phyloP scores from a whole-genome alignment of 1,140 invertebrate species.

The Meloidogyne chitwoodi region DNA sequence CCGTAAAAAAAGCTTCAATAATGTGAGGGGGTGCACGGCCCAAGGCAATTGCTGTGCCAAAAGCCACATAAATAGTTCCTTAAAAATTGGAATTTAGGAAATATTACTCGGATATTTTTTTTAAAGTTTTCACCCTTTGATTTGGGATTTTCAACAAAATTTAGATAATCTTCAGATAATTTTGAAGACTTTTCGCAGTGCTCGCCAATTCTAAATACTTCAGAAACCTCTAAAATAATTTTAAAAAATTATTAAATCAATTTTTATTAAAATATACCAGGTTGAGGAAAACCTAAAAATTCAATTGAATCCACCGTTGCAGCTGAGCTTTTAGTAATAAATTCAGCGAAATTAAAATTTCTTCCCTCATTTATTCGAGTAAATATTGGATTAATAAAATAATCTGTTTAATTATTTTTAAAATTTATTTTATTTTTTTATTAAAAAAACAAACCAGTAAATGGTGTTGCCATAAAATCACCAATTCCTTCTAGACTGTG shows the following conservation, averaged over 20 bases:
- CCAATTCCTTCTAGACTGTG: constrained; percentile 7
- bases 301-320: constrained; percentile 14
- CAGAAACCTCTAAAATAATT: constrained; percentile 3
- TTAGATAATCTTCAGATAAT: constrained; percentile 5
- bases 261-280: background rate
- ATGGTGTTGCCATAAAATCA: background rate
- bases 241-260: background rate
- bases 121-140: constrained; percentile 1
- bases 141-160: constrained; percentile 28
- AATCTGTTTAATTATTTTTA: background rate
- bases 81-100: background rate
- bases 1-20: constrained; percentile 28
- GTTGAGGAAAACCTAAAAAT: constrained; percentile 11
- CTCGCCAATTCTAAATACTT: constrained; percentile 17
- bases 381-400: constrained; percentile 1
- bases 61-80: constrained; percentile 45
- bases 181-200: constrained; percentile 13
- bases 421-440: background rate
- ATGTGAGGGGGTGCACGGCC: constrained; percentile 30
- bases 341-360: background rate
- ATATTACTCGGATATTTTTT: background rate
- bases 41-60: constrained; percentile 34
- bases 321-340: constrained; percentile 1
- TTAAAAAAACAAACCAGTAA: background rate
- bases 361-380: background rate